These are phyloP conservation scores for Hoplias malabaricus DNA, from an alignment of 2,113 vertebrate species.

Conservation along the genomic window DNA sequence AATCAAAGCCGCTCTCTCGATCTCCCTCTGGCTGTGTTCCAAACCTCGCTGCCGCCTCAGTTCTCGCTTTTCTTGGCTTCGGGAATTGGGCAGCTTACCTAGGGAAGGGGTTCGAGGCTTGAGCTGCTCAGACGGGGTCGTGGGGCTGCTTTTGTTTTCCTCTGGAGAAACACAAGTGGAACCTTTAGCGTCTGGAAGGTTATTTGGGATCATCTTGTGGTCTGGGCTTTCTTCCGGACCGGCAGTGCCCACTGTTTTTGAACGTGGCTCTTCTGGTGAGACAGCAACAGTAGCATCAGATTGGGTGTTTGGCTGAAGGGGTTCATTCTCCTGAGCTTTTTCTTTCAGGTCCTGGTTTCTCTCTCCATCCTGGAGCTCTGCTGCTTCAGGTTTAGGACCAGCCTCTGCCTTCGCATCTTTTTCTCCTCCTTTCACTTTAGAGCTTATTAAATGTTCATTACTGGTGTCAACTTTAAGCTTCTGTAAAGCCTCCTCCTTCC, in stretches of 20 bases:
- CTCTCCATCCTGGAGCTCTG: conserved; percentile 9
- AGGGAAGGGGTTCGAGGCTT: conserved; percentile 19
- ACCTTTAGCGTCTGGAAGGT: not conserved
- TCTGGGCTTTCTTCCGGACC: not conserved
- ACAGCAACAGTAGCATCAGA: not conserved
- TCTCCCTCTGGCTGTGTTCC: conserved; percentile 88
- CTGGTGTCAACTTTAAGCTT: conserved; percentile 2
- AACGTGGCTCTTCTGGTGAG: not conserved
- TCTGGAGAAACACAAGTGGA: not conserved
- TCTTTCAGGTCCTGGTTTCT: conserved; percentile 10
- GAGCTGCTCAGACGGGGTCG: conserved; percentile 36
- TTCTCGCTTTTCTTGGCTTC: conserved; percentile 88
- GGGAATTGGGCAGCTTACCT: conserved; percentile 37
- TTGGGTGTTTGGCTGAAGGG: not conserved
- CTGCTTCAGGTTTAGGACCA: conserved; percentile 56
- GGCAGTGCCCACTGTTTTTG: not conserved
- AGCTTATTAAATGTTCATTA: conserved; percentile 2
- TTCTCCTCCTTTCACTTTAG: conserved; percentile 2
- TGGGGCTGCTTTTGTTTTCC: not conserved
- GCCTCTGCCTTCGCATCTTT: conserved; percentile 57
- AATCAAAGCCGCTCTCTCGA: conserved; percentile 69
- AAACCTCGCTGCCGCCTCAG: conserved; percentile 86
- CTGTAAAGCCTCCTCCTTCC: conserved; percentile 53
- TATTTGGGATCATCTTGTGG: not conserved
- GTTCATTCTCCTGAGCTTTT: not conserved